A percentile compares a stretch with the other conserved stretches of the same genome.
Conservation (phyloP, 2,797 vertebrate species). For the Diplodus sargus region DNA sequence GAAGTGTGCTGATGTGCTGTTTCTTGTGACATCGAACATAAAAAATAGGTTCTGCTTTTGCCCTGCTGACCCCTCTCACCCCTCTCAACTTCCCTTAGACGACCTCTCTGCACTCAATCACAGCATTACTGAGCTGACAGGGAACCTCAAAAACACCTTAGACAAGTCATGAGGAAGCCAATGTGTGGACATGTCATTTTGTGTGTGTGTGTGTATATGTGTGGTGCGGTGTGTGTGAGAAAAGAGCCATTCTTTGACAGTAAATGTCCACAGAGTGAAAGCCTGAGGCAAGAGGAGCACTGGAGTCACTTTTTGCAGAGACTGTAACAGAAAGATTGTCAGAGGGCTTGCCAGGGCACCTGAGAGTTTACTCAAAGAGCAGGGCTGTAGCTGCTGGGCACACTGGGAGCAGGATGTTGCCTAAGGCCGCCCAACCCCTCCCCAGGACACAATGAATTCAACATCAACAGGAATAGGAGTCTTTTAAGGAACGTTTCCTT, state of each 20-base stretch:
- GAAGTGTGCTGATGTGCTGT: conserved; percentile 3
- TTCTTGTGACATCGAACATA: conserved; percentile 4
- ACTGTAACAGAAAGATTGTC: conserved; percentile 23
- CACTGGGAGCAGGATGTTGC: conserved; percentile 31
- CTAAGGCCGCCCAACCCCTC: not conserved
- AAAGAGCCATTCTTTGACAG: conserved; percentile 28
- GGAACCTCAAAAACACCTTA: conserved; percentile 13
- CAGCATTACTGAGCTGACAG: conserved; percentile 23
- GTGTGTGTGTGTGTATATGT: not conserved
- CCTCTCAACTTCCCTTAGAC: conserved; percentile 21
- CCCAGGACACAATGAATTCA: not conserved
- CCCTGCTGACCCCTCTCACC: conserved; percentile 27
- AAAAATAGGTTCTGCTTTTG: conserved; percentile 24
- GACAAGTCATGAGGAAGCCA: not conserved
- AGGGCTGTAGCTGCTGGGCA: conserved; percentile 19
- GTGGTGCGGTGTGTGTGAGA: not conserved
- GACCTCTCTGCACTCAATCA: conserved; percentile 13
- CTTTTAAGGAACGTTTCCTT: not conserved
- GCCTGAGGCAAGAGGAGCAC: conserved; percentile 28
- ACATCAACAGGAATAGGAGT: not conserved
- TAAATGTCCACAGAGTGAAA: conserved; percentile 35
- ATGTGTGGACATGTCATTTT: not conserved
- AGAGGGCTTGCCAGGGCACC: conserved; percentile 27
- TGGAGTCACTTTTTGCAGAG: conserved; percentile 29
- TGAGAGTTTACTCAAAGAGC: conserved; percentile 36